Evolutionary conservation across 2,888 invertebrate genomes (phyloP), one percentile per base, ranked within the genome.

Genomic region (Synergus itoensis): DNA sequence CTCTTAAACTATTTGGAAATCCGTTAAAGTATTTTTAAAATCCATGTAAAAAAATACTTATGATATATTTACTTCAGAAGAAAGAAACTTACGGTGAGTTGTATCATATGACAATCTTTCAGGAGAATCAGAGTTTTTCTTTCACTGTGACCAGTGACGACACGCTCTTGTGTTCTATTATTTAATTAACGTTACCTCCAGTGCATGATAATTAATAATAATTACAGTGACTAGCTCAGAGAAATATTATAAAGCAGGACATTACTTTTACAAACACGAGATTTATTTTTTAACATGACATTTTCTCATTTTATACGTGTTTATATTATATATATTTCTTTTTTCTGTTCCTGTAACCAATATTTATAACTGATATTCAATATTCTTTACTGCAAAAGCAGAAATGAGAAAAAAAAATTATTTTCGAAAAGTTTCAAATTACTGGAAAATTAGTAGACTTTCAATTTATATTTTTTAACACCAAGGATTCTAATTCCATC

Each of bases 111-210:
- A 21, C 45, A 48, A 45, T 69, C 9, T 48, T 18, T 69, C 16
- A 28, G 53, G 48, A 69, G 21, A 69, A 67, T 67, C 43, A 67
- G 48, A 53, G 28, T 48, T 69, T 69, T 69, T 53, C 45, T 65
- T 65, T 43, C 28, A 14, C 45, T 69, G 65, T 43, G 43, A 65
- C 43, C 65, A 43, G 43, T 65, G 67, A 69, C 67, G 45, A 43
- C 43, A 69, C 67, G 67, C 67, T 43, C 9, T 69, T 69, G 48
- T 28, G 48, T 21, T 36, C 16, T 48, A 69, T 69, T 28, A 48
- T 69, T 48, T 69, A 28, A 48, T 69, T 69, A 69, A 69, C 28
- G 69, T 53, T 69, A 69, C 48, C 48, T 69, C 69, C 69, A 69
- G 69, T 53, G 69, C 48, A 69, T 28, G 48, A 45, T 69, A 16